phyloP scores from a whole-genome alignment of 92 coral and sea anemone species.

The Plumapathes pennacea region DNA sequence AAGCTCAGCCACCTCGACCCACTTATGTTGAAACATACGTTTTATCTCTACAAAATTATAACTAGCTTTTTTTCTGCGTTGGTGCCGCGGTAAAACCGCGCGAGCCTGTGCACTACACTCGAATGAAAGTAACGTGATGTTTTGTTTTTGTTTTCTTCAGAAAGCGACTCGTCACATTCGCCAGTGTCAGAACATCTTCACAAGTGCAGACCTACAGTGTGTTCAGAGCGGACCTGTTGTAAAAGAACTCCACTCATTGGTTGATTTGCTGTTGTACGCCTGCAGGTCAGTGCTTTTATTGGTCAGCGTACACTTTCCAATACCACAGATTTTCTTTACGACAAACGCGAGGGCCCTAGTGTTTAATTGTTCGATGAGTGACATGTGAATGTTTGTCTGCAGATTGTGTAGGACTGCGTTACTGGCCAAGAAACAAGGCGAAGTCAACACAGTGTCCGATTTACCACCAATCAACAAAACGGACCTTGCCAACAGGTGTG shows the following conservation, averaged over 20 bases:
- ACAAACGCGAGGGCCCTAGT: too few relatives aligned
- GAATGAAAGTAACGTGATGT: slow-evolving; percentile 42
- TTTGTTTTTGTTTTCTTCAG: slow-evolving; percentile 31
- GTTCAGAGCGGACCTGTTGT: slow-evolving; percentile 66
- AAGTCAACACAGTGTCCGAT: slow-evolving; percentile 43
- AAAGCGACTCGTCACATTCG: slow-evolving; percentile 83
- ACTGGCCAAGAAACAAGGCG: slow-evolving; percentile 61
- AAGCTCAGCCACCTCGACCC: too few relatives aligned
- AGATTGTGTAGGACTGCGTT: slow-evolving; percentile 80
- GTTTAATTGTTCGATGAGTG: neutral
- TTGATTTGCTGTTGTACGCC: slow-evolving; percentile 70
- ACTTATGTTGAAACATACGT: too few relatives aligned
- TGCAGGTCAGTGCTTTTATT: slow-evolving; percentile 54
- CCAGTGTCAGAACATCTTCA: slow-evolving; percentile 73
- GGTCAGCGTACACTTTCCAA: too few relatives aligned
- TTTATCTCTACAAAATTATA: too few relatives aligned
- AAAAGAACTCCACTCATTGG: slow-evolving; percentile 70
- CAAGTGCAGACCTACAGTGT: slow-evolving; percentile 77
- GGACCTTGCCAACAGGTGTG: slow-evolving; percentile 94
- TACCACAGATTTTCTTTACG: too few relatives aligned
- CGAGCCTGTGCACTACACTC: slow-evolving; percentile 59
- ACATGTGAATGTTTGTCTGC: neutral
- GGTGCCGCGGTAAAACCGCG: too few relatives aligned
- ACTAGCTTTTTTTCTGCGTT: too few relatives aligned
- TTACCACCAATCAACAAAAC: slow-evolving; percentile 82